Evolutionary conservation across 2,797 vertebrate genomes (phyloP), one percentile per base, ranked within the genome.

Genomic region (Takifugu rubripes): DNA sequence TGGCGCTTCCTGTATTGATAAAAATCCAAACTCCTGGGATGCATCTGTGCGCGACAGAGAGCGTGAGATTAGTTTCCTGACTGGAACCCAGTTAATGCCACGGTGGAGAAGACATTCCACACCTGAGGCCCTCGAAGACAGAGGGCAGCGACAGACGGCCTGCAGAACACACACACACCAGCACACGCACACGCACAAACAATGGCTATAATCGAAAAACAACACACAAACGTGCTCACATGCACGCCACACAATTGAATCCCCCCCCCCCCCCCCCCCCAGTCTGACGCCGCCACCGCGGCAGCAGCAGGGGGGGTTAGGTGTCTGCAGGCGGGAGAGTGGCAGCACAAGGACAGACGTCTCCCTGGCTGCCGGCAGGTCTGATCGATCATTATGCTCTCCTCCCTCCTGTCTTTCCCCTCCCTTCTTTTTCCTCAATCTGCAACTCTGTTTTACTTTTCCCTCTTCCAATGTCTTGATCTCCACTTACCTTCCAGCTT

Each of bases 291-390:
- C 86, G 79, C 64, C 67, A 27, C 68, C 81, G 72, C 68, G 2
- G 62, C 31, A 71, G 64, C 69, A 78, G 64, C 59, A 50, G 64
- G 24, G 88, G 59, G 91, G 88, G 82, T 75, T 84, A 93, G 89
- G 92, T 92, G 91, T 93, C 93, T 93, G 86, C 83, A 87, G 92
- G 91, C 91, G 92, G 91, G 90, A 93, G 94, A 95, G 94, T 92
- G 93, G 93, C 92, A 94, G 94, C 93, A 92, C 87, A 91, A 91
- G 90, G 92, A 94, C 84, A 89, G 91, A 89, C 91, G 89, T 92
- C 89, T 91, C 79, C 89, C 59, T 92, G 76, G 81, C 91, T 93
- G 93, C 89, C 66, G 84, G 92, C 91, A 93, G 89, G 92, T 87
- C 90, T 91, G 74, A 91, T 92, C 87, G 90, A 94, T 94, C 93